A percentile compares a stretch with the other conserved stretches of the same genome.
These are phyloP conservation scores for Anser brachyrhynchus DNA, from an alignment of 2,113 vertebrate species.

Conservation along the genomic window DNA sequence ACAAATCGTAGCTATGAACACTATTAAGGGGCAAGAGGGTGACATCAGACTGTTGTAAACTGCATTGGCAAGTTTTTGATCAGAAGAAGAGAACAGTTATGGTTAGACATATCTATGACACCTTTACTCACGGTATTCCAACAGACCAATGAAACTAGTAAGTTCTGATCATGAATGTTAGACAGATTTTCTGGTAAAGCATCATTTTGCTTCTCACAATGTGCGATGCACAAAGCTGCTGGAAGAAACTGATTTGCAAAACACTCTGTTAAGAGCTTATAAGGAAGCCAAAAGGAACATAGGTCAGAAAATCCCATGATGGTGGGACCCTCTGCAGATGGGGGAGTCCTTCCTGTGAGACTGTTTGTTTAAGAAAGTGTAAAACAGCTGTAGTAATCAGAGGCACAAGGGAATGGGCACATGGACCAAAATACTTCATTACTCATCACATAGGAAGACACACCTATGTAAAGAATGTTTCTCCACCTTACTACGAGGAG, in stretches of 20 bases:
- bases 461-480: constrained; percentile 29
- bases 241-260: background rate
- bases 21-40: background rate
- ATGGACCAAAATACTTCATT: background rate
- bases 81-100: background rate
- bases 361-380: background rate
- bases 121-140: background rate
- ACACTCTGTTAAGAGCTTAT: background rate
- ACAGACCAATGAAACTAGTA: background rate
- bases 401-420: background rate
- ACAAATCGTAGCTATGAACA: background rate
- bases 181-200: background rate
- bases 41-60: accelerated
- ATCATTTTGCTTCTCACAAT: background rate
- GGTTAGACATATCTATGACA: background rate
- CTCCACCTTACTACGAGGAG: background rate
- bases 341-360: background rate
- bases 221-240: accelerated
- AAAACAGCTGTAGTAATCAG: background rate
- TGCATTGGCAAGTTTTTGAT: background rate
- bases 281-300: background rate
- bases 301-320: background rate
- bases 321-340: background rate
- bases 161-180: background rate
- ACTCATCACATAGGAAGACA: constrained; percentile 40